These are phyloP conservation scores for Psilopsiagon aurifrons DNA, from an alignment of 2,113 vertebrate species.

Conservation along the genomic window DNA sequence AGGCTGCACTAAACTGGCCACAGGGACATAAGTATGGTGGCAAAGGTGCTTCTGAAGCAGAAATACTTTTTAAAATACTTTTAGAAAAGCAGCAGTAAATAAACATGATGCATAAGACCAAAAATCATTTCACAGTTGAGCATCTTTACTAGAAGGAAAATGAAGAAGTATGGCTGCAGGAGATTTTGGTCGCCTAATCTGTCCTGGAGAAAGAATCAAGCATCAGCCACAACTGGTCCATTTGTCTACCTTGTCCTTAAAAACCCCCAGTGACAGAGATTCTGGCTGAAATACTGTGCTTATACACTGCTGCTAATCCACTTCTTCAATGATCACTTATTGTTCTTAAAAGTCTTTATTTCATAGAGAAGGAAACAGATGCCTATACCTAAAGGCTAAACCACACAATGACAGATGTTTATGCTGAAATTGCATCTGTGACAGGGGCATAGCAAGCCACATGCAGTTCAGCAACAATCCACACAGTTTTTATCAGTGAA, in stretches of 20 bases:
- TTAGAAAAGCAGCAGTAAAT: not conserved
- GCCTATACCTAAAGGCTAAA: not conserved
- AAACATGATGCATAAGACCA: not conserved
- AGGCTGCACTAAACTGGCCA: not conserved
- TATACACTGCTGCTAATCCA: not conserved
- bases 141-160: not conserved
- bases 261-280: not conserved
- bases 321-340: not conserved
- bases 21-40: not conserved
- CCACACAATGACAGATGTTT: not conserved
- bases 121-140: not conserved
- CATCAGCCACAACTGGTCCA: not conserved
- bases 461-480: not conserved
- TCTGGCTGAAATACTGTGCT: not conserved
- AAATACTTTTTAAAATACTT: not conserved
- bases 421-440: not conserved
- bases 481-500: not conserved
- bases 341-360: not conserved
- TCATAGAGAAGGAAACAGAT: not conserved
- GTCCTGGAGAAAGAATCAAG: not conserved
- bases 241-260: not conserved
- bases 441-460: not conserved
- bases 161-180: not conserved
- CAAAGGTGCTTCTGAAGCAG: not conserved
- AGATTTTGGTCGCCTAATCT: not conserved